A percentile compares a stretch with the other conserved stretches of the same genome.
Conservation (phyloP, 2,797 vertebrate genomes). For the Naso thynnoides region DNA sequence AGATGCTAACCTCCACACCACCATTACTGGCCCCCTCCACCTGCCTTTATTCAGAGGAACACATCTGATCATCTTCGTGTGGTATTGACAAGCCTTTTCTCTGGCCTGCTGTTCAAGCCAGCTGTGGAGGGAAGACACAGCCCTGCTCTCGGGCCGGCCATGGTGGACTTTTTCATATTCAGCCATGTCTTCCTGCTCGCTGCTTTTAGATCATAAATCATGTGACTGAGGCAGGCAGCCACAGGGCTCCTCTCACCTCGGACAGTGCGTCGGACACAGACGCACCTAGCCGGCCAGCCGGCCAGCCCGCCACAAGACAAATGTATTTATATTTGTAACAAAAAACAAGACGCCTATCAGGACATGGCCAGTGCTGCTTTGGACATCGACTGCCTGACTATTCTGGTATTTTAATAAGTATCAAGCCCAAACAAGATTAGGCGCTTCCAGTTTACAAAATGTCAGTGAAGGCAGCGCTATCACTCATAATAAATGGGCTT, state of each 20-base stretch:
- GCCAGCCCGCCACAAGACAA: conserved; percentile 81
- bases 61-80: conserved; percentile 58
- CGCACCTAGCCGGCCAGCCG: conserved; percentile 52
- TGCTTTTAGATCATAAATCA: conserved; percentile 83
- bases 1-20: conserved; percentile 63
- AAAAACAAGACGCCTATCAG: conserved; percentile 83
- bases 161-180: conserved; percentile 75
- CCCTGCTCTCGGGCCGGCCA: conserved; percentile 31
- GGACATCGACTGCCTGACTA: conserved; percentile 79
- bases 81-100: conserved; percentile 61
- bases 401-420: conserved; percentile 89
- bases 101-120: conserved; percentile 28
- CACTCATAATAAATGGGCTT: conserved; percentile 90
- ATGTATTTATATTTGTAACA: conserved; percentile 88
- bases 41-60: conserved; percentile 50
- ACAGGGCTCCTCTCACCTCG: conserved; percentile 78
- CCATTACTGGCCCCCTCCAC: conserved; percentile 44
- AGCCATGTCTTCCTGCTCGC: conserved; percentile 54
- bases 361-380: conserved; percentile 71
- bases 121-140: conserved; percentile 27
- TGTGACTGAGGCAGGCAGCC: conserved; percentile 77
- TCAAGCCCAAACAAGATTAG: conserved; percentile 89
- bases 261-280: conserved; percentile 74
- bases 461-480: conserved; percentile 87
- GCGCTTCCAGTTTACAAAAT: conserved; percentile 87